phyloP scores from a whole-genome alignment of 92 coral and sea anemone genomes.

The Phymanthus crucifer region DNA sequence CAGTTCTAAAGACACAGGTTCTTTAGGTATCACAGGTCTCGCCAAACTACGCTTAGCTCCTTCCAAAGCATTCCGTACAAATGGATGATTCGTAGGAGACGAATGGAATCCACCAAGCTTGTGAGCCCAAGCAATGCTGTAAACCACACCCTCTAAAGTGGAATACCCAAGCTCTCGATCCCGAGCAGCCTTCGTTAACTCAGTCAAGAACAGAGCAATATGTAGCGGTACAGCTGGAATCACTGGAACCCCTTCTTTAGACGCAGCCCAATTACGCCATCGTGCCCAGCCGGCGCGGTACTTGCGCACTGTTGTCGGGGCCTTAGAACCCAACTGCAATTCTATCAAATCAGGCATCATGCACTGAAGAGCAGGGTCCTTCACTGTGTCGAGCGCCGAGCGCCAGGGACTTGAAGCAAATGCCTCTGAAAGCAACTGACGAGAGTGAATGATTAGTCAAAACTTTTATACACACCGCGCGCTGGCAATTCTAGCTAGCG shows the following conservation, averaged over 20 bases:
- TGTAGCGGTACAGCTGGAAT: slow-evolving; percentile 41
- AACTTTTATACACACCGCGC: too few species aligned
- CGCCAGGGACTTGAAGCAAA: too few species aligned
- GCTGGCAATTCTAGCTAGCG: too few species aligned
- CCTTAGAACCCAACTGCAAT: slow-evolving; percentile 25
- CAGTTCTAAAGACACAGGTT: slow-evolving; percentile 44
- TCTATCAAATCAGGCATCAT: slow-evolving; percentile 18
- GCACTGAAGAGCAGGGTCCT: not conserved
- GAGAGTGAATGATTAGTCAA: too few species aligned
- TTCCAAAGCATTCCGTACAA: slow-evolving; percentile 47
- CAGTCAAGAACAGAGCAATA: slow-evolving; percentile 23
- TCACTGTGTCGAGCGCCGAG: too few species aligned
- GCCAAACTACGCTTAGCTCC: slow-evolving; percentile 47
- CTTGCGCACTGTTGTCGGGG: slow-evolving; percentile 24
- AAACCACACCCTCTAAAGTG: slow-evolving; percentile 9
- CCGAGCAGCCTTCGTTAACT: not conserved
- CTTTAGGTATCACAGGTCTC: slow-evolving; percentile 56
- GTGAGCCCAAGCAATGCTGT: slow-evolving; percentile 47
- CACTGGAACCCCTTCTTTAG: slow-evolving; percentile 16
- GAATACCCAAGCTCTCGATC: slow-evolving; percentile 23
- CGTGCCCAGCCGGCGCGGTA: slow-evolving; percentile 27
- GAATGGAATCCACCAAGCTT: slow-evolving; percentile 38
- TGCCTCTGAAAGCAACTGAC: too few species aligned
- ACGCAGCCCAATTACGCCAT: slow-evolving; percentile 28
- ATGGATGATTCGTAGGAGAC: slow-evolving; percentile 48